Evolutionary conservation across 2,888 invertebrate genomes (phyloP), one percentile per base, ranked within the genome.

Genomic region (Cartodere bifasciata): DNA sequence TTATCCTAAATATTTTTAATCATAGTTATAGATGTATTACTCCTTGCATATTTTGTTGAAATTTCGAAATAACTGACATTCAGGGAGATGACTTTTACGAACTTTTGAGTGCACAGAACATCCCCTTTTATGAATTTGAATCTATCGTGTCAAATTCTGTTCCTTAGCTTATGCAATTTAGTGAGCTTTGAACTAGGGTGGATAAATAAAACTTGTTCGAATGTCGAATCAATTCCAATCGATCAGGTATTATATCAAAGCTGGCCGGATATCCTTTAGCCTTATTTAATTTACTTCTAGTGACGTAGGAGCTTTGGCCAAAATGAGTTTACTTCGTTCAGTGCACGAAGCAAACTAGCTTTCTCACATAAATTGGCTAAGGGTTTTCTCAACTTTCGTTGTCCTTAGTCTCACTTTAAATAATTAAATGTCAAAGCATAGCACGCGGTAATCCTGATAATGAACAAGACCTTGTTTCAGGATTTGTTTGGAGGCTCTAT

Each of bases 401-500:
- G n/a, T 9, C 25, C 31, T n/a, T 24, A 36, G 49, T 50, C 47
- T 53, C 54, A 55, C 56, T 56, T 55, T 56, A 54, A 56, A 56
- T 56, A 55, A 56, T 56, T 54, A 55, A 55, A 56, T 50, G 55
- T 56, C 55, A 55, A 53, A 54, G 53, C 46, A 48, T n/a, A n/a
- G n/a, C n/a, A n/a, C n/a, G n/a, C 48, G 46, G 52, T 51, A 53
- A 53, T 53, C 53, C 48, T 41, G n/a, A 48, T 54, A 53, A 54
- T 54, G 53, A 53, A 54, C 50, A 53, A 47, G 46, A 48, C 46
- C 46, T 46, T 50, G 53, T 51, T 50, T 47, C 44, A 46, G 50
- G 47, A 50, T 50, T 49, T 50, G 49, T 50, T 50, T 45, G 50
- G 45, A 48, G 48, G 49, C n/a, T n/a, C n/a, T n/a, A n/a, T n/a